These are phyloP conservation scores for Spinus pinus DNA, from an alignment of 2,797 vertebrate genomes.

Conservation along the genomic window DNA sequence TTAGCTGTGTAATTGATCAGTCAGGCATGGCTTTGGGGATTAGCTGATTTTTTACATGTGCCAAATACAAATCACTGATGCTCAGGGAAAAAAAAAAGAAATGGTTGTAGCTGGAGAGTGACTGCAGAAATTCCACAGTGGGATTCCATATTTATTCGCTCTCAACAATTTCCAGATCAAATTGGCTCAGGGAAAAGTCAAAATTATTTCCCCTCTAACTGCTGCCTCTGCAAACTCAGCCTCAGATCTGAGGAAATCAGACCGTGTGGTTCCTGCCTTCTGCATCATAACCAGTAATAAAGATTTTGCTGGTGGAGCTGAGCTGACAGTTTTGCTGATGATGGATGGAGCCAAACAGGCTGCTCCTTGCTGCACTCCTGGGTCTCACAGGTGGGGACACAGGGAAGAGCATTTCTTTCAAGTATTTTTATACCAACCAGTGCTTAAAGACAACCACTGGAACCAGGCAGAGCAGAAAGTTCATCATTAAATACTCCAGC, in stretches of 20 bases:
- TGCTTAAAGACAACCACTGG: background rate
- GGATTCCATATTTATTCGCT: constrained; percentile 47
- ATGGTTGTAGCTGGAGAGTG: background rate
- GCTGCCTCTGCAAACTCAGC: background rate
- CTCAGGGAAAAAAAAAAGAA: background rate
- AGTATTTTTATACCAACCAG: background rate
- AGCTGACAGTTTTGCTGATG: constrained; percentile 43
- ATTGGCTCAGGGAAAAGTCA: constrained; percentile 44
- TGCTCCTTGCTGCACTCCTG: background rate
- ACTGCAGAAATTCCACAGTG: constrained; percentile 36
- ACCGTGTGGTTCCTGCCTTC: constrained; percentile 20
- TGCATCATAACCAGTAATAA: constrained; percentile 38
- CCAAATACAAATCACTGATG: constrained; percentile 22
- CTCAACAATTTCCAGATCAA: constrained; percentile 54
- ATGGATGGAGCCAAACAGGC: constrained; percentile 33
- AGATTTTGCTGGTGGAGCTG: constrained; percentile 33
- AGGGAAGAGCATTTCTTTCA: background rate
- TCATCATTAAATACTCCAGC: background rate
- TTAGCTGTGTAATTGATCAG: constrained; percentile 52
- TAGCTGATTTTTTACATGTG: constrained; percentile 54
- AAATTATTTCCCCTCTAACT: constrained; percentile 25
- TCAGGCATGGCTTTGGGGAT: constrained; percentile 49
- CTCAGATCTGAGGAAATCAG: constrained; percentile 38
- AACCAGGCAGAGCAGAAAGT: background rate
- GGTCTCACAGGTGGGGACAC: background rate